These are phyloP conservation scores for Epirrita christyi DNA, from an alignment of 2,888 invertebrate genomes.

Conservation along the genomic window DNA sequence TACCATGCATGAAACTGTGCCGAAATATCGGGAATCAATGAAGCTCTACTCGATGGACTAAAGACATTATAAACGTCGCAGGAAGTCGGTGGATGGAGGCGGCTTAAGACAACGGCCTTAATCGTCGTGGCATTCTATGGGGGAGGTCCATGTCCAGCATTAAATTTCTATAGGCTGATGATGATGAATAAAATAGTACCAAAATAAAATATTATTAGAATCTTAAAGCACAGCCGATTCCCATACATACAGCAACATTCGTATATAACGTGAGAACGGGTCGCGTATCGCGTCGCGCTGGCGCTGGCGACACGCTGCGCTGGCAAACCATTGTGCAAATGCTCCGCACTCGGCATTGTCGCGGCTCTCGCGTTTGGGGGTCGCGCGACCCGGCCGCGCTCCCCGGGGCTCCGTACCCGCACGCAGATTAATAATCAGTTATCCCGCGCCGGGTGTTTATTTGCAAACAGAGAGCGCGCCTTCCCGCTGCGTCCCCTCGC, in stretches of 20 bases:
- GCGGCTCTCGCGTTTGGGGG: slow-evolving; percentile 10
- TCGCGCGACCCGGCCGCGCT: background rate
- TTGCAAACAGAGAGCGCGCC: slow-evolving; percentile 77
- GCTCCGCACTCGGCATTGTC: slow-evolving; percentile 49
- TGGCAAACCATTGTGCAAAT: slow-evolving; percentile 66
- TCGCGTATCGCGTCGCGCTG: slow-evolving; percentile 51
- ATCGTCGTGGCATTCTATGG: too few relatives aligned
- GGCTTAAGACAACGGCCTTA: too few relatives aligned
- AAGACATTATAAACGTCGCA: too few relatives aligned
- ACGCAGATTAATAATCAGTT: slow-evolving; percentile 29
- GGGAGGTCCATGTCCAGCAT: too few relatives aligned
- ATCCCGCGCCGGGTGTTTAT: slow-evolving; percentile 77
- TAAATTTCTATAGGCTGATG: too few relatives aligned
- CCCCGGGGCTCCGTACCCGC: slow-evolving; percentile 21
- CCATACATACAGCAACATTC: slow-evolving; percentile 46
- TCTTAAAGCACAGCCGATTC: slow-evolving; percentile 20
- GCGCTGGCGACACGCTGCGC: slow-evolving; percentile 68
- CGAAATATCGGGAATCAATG: too few relatives aligned
- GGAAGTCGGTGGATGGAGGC: too few relatives aligned
- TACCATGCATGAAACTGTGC: too few relatives aligned
- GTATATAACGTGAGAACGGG: slow-evolving; percentile 72
- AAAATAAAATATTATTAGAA: slow-evolving; percentile 10
- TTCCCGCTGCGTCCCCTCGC: slow-evolving; percentile 62
- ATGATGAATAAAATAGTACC: background rate
- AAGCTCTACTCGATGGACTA: too few relatives aligned